A percentile compares a stretch with the other conserved stretches of the same genome.
Conservation (phyloP, 2,113 vertebrate species). For the Etheostoma spectabile region DNA sequence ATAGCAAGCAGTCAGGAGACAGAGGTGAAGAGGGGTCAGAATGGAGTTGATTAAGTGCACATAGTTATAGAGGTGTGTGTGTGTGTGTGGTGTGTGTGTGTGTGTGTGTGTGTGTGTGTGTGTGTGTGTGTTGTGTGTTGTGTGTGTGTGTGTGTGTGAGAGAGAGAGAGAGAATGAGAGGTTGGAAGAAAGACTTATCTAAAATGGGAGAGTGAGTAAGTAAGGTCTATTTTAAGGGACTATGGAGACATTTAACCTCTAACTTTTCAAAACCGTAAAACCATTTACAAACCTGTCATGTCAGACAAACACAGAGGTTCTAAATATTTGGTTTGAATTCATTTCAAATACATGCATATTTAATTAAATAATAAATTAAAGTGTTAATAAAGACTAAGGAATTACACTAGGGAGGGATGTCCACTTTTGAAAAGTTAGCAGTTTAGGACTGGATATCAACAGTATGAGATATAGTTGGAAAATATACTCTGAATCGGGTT, state of each 20-base stretch:
- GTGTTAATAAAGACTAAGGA: not conserved
- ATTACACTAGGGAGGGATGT: not conserved
- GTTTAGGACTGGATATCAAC: not conserved
- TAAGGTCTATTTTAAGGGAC: conserved; percentile 14
- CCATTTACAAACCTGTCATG: not conserved
- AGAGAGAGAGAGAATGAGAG: conserved; percentile 1
- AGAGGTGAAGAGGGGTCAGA: conserved; percentile 67
- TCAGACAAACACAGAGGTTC: not conserved
- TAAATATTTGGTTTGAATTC: not conserved
- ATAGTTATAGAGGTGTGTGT: conserved; percentile 28
- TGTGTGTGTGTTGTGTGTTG: conserved; percentile 35
- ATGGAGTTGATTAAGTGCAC: conserved; percentile 49
- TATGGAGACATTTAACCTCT: conserved; percentile 19
- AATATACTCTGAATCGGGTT: not conserved
- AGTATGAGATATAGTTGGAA: not conserved
- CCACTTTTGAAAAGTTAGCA: no score
- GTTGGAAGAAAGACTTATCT: conserved; percentile 22
- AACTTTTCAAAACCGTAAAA: not conserved
- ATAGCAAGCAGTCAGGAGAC: conserved; percentile 68
- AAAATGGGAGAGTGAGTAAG: conserved; percentile 4
- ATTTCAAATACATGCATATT: not conserved
- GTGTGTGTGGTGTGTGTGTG: conserved; percentile 34
- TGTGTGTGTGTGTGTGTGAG: conserved; percentile 24
- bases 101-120: conserved; percentile 17
- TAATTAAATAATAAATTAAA: no score